Evolutionary conservation across 37 sponge, comb jelly and placozoan genomes (phyloP).

Genomic region (Cliona cf. orientalis): DNA sequence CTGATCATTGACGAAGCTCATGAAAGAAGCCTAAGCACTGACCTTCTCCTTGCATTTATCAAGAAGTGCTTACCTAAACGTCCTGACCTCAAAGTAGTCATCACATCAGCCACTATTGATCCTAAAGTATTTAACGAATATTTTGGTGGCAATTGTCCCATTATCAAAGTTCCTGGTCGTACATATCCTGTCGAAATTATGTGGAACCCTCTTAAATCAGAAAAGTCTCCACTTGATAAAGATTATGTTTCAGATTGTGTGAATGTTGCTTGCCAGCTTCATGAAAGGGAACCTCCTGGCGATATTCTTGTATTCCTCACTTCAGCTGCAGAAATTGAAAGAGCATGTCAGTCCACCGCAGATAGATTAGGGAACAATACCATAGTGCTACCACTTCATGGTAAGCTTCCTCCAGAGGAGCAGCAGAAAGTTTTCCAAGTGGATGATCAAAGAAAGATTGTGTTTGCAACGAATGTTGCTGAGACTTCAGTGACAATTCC

Average conservation of each 20-base stretch:
- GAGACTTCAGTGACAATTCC: constrained; percentile 91
- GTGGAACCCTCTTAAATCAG: constrained; percentile 40
- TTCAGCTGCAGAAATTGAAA: constrained; percentile 63
- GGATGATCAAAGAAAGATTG: constrained; percentile 54
- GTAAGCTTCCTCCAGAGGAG: constrained; percentile 73
- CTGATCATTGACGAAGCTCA: constrained; percentile 84
- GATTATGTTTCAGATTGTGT: constrained; percentile 26
- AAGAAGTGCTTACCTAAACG: constrained; percentile 53
- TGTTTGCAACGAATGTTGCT: constrained; percentile 86
- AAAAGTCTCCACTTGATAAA: not conserved
- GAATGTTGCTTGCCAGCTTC: constrained; percentile 33
- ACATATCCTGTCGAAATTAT: constrained; percentile 68
- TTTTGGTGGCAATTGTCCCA: constrained; percentile 36
- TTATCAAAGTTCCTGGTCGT: constrained; percentile 64
- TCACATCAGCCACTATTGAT: constrained; percentile 85
- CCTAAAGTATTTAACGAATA: constrained; percentile 48
- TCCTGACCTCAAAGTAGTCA: constrained; percentile 62
- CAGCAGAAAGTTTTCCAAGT: constrained; percentile 68
- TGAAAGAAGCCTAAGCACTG: constrained; percentile 80
- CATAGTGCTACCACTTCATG: constrained; percentile 72
- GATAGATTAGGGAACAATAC: not conserved
- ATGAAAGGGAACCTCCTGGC: constrained; percentile 41
- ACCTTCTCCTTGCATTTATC: constrained; percentile 65
- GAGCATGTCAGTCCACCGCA: constrained; percentile 30
- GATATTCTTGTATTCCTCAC: constrained; percentile 89